Evolutionary conservation across 2,113 vertebrate genomes (phyloP).

Genomic region (Ornithorhynchus anatinus): DNA sequence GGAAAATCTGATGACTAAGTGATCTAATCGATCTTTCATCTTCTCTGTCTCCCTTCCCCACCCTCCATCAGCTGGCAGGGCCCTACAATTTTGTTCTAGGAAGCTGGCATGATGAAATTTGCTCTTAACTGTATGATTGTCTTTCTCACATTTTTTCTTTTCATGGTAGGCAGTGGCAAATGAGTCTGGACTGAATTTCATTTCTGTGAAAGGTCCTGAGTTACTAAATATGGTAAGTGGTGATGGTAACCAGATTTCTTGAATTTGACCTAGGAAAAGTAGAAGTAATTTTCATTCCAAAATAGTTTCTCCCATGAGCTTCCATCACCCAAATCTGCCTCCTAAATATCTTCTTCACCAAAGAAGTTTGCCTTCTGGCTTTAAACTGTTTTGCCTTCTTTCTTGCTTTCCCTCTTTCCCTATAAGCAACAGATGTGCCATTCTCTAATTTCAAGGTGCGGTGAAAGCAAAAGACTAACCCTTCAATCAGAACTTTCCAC

Average conservation of each 20-base stretch:
- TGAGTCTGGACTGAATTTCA: slow-evolving; percentile 97
- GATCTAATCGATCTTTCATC: too few relatives aligned
- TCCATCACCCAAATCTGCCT: background rate
- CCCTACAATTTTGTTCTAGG: too few relatives aligned
- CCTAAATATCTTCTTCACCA: background rate
- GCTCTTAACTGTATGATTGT: background rate
- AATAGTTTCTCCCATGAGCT: background rate
- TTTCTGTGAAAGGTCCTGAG: slow-evolving; percentile 97
- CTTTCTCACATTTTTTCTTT: slow-evolving; percentile 29
- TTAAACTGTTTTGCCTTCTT: background rate
- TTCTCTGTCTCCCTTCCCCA: too few relatives aligned
- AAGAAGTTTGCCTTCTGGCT: background rate
- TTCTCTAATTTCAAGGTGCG: background rate
- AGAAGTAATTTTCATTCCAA: slow-evolving; percentile 3
- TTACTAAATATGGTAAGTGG: slow-evolving; percentile 94
- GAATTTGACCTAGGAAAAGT: background rate
- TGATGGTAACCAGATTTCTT: background rate
- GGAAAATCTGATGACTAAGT: too few relatives aligned
- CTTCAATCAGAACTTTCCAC: background rate
- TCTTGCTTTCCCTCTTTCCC: background rate
- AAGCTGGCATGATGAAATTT: too few relatives aligned
- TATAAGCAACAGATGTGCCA: background rate
- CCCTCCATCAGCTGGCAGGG: too few relatives aligned
- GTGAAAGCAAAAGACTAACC: background rate
- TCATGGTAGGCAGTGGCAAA: slow-evolving; percentile 90